Percentiles rank a stretch among this genome's conserved stretches.
These are phyloP conservation scores for Mionectes macconnelli DNA, from an alignment of 2,113 vertebrate genomes.

Conservation along the genomic window DNA sequence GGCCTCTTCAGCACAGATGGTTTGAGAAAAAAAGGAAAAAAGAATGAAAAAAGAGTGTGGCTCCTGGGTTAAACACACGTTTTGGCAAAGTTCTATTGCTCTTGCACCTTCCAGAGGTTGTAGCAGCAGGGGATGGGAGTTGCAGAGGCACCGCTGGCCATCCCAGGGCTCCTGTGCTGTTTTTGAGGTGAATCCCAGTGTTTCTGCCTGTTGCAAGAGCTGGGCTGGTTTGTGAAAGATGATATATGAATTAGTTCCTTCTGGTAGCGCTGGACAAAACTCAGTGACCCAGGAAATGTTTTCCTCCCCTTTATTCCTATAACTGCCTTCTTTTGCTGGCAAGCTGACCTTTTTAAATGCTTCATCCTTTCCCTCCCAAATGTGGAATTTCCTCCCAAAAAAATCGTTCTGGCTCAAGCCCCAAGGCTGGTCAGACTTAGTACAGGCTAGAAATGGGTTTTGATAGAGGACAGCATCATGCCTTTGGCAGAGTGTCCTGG, in stretches of 20 bases:
- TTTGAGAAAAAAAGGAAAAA: background rate
- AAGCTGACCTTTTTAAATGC: conserved; percentile 42
- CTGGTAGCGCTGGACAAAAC: background rate
- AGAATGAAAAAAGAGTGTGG: background rate
- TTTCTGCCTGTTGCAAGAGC: background rate
- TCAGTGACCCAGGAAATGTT: conserved; percentile 65
- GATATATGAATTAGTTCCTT: conserved; percentile 33
- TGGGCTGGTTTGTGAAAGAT: background rate
- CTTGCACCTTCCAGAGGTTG: background rate
- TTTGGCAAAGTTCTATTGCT: background rate
- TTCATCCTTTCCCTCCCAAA: conserved; percentile 66
- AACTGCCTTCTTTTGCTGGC: conserved; percentile 28
- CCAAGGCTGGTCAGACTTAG: conserved; percentile 5
- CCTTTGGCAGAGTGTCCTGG: conserved; percentile 12
- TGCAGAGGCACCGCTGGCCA: rapidly evolving
- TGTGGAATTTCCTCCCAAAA: conserved; percentile 63
- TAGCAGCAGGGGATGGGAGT: background rate
- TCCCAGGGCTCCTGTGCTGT: background rate
- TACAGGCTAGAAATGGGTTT: background rate
- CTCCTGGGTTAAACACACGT: background rate
- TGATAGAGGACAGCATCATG: conserved; percentile 25
- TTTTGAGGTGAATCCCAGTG: background rate
- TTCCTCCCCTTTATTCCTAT: conserved; percentile 51
- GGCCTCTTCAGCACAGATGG: background rate
- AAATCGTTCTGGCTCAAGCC: conserved; percentile 20